A percentile compares a stretch with the other conserved stretches of the same genome.
Conservation (phyloP, 2,797 vertebrate species). For the Macropodus opercularis region DNA sequence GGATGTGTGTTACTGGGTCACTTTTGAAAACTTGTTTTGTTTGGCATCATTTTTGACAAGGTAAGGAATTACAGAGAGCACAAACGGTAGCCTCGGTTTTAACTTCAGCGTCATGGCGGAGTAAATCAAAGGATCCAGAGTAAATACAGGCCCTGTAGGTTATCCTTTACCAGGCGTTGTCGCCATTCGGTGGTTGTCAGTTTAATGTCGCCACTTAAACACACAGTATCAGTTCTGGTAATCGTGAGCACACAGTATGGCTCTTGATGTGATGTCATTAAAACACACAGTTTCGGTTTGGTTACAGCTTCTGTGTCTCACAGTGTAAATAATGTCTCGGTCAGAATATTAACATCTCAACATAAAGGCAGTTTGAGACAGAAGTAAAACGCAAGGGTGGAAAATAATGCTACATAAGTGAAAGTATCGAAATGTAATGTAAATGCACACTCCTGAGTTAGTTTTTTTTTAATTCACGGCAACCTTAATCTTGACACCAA, state of each 20-base stretch:
- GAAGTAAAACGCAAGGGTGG: neutral
- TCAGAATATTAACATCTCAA: conserved; percentile 9
- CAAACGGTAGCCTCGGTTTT: conserved; percentile 10
- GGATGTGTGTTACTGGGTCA: conserved; percentile 52
- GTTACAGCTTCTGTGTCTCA: conserved; percentile 13
- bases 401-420: conserved; percentile 1
- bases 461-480: neutral
- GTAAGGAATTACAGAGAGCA: conserved; percentile 43
- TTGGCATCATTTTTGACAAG: conserved; percentile 41
- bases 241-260: conserved; percentile 8
- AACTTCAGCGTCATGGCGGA: conserved; percentile 12
- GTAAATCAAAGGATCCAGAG: conserved; percentile 37
- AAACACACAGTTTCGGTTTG: conserved; percentile 1
- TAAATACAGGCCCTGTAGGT: neutral
- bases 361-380: conserved; percentile 11
- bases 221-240: conserved; percentile 8
- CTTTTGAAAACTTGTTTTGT: conserved; percentile 60
- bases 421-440: conserved; percentile 13
- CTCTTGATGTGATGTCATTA: too few species aligned
- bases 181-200: conserved; percentile 15
- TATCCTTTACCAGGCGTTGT: conserved; percentile 16
- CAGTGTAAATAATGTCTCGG: conserved; percentile 10
- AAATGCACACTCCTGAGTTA: neutral
- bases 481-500: conserved; percentile 8
- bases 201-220: conserved; percentile 14